These are phyloP conservation scores for Albula goreensis DNA, from an alignment of 2,113 vertebrate genomes.

Conservation along the genomic window DNA sequence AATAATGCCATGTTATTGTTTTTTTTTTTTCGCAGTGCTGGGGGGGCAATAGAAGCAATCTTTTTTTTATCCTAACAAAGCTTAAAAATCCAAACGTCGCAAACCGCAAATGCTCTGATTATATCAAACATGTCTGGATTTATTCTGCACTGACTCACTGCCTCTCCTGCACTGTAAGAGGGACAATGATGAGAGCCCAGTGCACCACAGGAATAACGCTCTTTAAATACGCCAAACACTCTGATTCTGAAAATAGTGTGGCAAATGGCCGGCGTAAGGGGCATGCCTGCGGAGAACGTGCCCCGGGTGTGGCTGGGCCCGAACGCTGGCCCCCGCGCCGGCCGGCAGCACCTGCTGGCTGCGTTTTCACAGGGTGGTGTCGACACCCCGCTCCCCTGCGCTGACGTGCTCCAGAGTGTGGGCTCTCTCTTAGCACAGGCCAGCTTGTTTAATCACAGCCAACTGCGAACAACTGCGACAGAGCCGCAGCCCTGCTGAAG, in stretches of 20 bases:
- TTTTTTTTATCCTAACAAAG: not conserved
- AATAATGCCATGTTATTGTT: not conserved
- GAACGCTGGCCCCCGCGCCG: not conserved
- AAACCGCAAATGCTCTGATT: no score
- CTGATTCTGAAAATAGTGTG: no score
- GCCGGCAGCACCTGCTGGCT: not conserved
- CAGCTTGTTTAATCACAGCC: slow-evolving; percentile 30
- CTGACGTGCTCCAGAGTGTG: slow-evolving; percentile 16
- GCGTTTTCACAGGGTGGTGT: slow-evolving; percentile 9
- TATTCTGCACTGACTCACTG: no score
- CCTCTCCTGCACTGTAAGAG: no score
- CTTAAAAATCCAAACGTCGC: no score
- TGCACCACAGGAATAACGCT: no score
- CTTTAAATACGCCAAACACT: no score
- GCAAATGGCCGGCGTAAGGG: no score
- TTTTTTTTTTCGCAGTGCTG: not conserved
- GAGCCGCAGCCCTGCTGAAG: not conserved
- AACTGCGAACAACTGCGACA: slow-evolving; percentile 23
- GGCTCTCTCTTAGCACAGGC: slow-evolving; percentile 32
- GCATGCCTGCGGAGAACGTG: no score
- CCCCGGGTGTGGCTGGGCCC: no score
- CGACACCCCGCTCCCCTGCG: slow-evolving; percentile 1
- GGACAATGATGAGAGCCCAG: no score
- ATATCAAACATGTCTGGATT: no score
- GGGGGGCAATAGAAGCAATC: not conserved